A percentile compares a stretch with the other conserved stretches of the same genome.
These are phyloP conservation scores for Cyprinodon tularosa DNA, from an alignment of 2,113 vertebrate species.

Conservation along the genomic window DNA sequence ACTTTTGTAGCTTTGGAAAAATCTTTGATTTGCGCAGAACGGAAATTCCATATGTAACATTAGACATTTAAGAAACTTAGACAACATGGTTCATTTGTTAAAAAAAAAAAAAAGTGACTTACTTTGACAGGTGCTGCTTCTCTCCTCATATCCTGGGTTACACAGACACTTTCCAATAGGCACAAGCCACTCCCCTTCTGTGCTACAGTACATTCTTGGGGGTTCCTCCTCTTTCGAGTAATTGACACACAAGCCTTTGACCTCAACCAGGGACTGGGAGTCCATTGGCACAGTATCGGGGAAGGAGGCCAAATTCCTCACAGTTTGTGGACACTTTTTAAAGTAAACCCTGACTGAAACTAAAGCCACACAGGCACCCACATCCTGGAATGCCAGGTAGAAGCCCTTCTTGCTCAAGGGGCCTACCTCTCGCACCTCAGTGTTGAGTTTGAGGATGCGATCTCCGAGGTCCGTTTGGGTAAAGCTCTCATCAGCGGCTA, in stretches of 20 bases:
- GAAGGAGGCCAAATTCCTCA: slow-evolving; percentile 95
- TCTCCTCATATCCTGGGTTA: slow-evolving; percentile 92
- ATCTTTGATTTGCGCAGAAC: slow-evolving; percentile 1
- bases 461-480: slow-evolving; percentile 98
- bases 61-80: background rate
- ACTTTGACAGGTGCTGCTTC: slow-evolving; percentile 93
- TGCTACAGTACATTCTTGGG: slow-evolving; percentile 98
- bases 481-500: slow-evolving; percentile 98
- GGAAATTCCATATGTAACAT: background rate
- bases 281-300: slow-evolving; percentile 97
- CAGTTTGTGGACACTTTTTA: slow-evolving; percentile 95
- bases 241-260: slow-evolving; percentile 95
- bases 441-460: slow-evolving; percentile 97
- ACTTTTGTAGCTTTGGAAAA: slow-evolving; percentile 13
- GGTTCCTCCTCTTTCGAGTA: slow-evolving; percentile 96
- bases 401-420: slow-evolving; percentile 94
- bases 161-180: slow-evolving; percentile 98
- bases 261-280: slow-evolving; percentile 96
- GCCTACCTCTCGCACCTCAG: slow-evolving; percentile 94
- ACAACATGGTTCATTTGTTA: background rate
- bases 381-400: slow-evolving; percentile 94
- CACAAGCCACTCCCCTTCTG: slow-evolving; percentile 98
- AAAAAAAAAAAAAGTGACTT: slow-evolving; percentile 60
- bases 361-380: slow-evolving; percentile 82
- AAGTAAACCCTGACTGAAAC: slow-evolving; percentile 92